A percentile compares a stretch with the other conserved stretches of the same genome.
Conservation (phyloP, 2,113 vertebrate genomes). For the Antechinus flavipes region DNA sequence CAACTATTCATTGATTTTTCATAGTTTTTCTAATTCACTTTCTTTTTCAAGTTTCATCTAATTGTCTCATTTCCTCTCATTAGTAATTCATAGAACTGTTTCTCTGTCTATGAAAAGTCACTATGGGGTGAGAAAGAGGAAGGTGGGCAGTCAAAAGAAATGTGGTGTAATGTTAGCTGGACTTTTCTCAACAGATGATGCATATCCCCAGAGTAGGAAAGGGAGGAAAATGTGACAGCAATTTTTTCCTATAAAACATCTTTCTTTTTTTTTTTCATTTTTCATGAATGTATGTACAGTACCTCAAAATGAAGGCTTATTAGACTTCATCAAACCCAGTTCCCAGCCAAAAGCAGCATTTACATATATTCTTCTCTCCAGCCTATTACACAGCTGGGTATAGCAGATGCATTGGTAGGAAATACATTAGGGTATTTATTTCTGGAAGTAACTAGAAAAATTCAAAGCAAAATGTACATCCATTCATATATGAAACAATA, state of each 20-base stretch:
- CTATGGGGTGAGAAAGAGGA: neutral
- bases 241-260: constrained; percentile 22
- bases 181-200: constrained; percentile 20
- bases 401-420: constrained; percentile 42
- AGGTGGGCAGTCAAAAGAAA: neutral
- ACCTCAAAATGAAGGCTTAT: constrained; percentile 70
- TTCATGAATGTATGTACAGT: neutral
- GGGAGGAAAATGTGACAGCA: neutral
- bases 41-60: constrained; percentile 20
- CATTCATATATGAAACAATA: neutral
- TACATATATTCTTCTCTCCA: constrained; percentile 52
- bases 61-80: constrained; percentile 9
- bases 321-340: constrained; percentile 68
- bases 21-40: constrained; percentile 6
- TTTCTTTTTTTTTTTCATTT: neutral
- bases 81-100: neutral
- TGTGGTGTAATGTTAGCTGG: neutral
- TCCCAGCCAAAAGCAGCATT: constrained; percentile 63
- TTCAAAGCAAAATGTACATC: constrained; percentile 41
- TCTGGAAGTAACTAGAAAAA: constrained; percentile 58
- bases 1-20: neutral
- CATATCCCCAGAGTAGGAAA: neutral
- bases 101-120: neutral
- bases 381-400: neutral
- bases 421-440: constrained; percentile 62